Evolutionary conservation across 2,797 vertebrate species (phyloP).

Genomic region (Chaetodon trifasciatus): DNA sequence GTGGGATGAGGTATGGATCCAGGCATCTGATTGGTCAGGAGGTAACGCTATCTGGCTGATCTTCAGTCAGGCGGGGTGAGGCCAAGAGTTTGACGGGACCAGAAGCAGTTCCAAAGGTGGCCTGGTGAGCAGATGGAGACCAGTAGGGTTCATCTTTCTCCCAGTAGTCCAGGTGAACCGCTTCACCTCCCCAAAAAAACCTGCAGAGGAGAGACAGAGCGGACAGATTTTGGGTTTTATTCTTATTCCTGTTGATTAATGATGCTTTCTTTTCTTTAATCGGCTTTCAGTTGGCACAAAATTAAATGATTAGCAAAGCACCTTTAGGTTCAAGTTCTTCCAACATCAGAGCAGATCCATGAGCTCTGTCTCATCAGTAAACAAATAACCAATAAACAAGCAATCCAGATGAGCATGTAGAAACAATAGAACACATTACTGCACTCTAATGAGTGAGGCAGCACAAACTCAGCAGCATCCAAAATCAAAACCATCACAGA

Average conservation of each 20-base stretch:
- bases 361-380: not conserved
- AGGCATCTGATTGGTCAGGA: slow-evolving; percentile 83
- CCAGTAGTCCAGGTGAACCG: slow-evolving; percentile 53
- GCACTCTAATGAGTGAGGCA: not conserved
- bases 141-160: slow-evolving; percentile 44
- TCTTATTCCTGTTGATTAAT: not conserved
- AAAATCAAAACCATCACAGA: not conserved
- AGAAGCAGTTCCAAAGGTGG: slow-evolving; percentile 77
- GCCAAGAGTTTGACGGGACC: slow-evolving; percentile 67
- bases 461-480: not conserved
- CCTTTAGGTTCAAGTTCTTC: not conserved
- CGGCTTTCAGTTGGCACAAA: not conserved
- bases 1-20: slow-evolving; percentile 82
- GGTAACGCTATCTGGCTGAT: slow-evolving; percentile 87
- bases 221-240: not conserved
- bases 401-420: not conserved
- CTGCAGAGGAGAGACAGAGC: not conserved
- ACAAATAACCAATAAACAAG: not conserved
- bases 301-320: not conserved
- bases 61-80: slow-evolving; percentile 83
- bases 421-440: not conserved
- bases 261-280: not conserved
- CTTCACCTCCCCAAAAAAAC: slow-evolving; percentile 36
- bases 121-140: slow-evolving; percentile 86
- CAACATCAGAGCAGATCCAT: not conserved